phyloP scores from a whole-genome alignment of 53 echinoderm and acorn worm genomes.

The Stichopus horrens region DNA sequence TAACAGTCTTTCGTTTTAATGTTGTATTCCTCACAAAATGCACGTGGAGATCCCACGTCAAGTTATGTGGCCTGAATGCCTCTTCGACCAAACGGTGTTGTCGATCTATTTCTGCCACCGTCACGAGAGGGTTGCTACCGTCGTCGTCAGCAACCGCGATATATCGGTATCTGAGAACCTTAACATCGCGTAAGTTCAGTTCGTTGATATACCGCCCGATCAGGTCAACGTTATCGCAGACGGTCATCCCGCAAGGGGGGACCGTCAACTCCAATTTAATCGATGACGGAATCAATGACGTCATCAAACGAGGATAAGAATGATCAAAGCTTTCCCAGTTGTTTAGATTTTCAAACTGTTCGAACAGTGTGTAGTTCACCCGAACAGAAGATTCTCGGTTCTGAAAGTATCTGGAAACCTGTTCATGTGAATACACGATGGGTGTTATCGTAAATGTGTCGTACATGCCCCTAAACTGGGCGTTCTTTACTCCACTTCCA shows the following conservation, averaged over 20 bases:
- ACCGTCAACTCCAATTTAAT: slow-evolving; percentile 51
- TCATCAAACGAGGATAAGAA: slow-evolving; percentile 39
- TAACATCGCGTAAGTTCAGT: slow-evolving; percentile 48
- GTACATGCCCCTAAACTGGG: slow-evolving; percentile 73
- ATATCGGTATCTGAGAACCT: slow-evolving; percentile 64
- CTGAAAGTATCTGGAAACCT: slow-evolving; percentile 14
- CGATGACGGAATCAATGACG: slow-evolving; percentile 43
- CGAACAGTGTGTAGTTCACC: slow-evolving; percentile 47
- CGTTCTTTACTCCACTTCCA: slow-evolving; percentile 51
- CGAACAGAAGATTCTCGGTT: not conserved
- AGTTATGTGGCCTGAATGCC: slow-evolving; percentile 73
- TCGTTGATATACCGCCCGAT: slow-evolving; percentile 63
- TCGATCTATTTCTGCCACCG: slow-evolving; percentile 49
- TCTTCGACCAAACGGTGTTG: slow-evolving; percentile 67
- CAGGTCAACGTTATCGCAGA: slow-evolving; percentile 80
- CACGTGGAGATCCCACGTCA: slow-evolving; percentile 66
- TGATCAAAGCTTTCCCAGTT: slow-evolving; percentile 65
- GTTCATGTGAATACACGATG: slow-evolving; percentile 51
- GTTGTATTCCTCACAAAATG: slow-evolving; percentile 63
- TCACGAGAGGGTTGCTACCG: slow-evolving; percentile 70
- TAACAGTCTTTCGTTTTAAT: slow-evolving; percentile 60
- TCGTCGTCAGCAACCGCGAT: slow-evolving; percentile 81
- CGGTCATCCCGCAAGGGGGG: slow-evolving; percentile 83
- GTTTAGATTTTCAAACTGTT: slow-evolving; percentile 60
- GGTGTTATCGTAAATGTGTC: slow-evolving; percentile 65